A percentile compares a stretch with the other conserved stretches of the same genome.
phyloP scores from a whole-genome alignment of 2,797 vertebrate genomes.

The Tauraco hartlaubi region DNA sequence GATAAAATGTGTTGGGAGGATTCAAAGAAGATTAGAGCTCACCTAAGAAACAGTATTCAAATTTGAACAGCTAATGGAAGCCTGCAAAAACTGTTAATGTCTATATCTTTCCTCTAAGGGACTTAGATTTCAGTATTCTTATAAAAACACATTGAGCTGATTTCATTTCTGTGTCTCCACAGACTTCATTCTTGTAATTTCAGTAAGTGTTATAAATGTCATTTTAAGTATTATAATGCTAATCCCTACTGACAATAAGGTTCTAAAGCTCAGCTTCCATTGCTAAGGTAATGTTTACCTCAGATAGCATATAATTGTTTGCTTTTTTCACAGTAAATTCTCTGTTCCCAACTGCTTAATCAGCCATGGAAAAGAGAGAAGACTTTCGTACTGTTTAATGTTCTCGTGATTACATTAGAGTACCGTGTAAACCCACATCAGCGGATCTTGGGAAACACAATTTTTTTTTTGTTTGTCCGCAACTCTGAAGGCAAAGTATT shows the following conservation, averaged over 20 bases:
- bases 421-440: slow-evolving; percentile 38
- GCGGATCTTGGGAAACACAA: slow-evolving; percentile 28
- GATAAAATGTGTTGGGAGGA: slow-evolving; percentile 87
- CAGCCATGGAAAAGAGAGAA: slow-evolving; percentile 86
- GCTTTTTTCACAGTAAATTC: slow-evolving; percentile 85
- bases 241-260: slow-evolving; percentile 89
- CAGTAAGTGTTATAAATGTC: slow-evolving; percentile 93
- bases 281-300: slow-evolving; percentile 94
- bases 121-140: slow-evolving; percentile 86
- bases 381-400: slow-evolving; percentile 74
- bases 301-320: slow-evolving; percentile 90
- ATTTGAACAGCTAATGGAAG: slow-evolving; percentile 88
- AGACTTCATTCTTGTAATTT: slow-evolving; percentile 87
- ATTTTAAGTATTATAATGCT: slow-evolving; percentile 91
- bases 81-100: slow-evolving; percentile 86
- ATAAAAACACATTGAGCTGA: slow-evolving; percentile 86
- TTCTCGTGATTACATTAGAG: slow-evolving; percentile 74
- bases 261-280: slow-evolving; percentile 87
- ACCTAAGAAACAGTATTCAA: slow-evolving; percentile 87
- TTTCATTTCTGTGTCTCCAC: slow-evolving; percentile 82
- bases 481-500: slow-evolving; percentile 39
- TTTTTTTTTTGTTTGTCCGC: slow-evolving; percentile 57
- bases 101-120: slow-evolving; percentile 86
- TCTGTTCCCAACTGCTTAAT: slow-evolving; percentile 89
- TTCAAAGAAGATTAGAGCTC: slow-evolving; percentile 87